Percentiles rank a stretch among this genome's conserved stretches.
These are phyloP conservation scores for Leucophenga maculata DNA, from an alignment of 2,888 invertebrate species.

Conservation along the genomic window DNA sequence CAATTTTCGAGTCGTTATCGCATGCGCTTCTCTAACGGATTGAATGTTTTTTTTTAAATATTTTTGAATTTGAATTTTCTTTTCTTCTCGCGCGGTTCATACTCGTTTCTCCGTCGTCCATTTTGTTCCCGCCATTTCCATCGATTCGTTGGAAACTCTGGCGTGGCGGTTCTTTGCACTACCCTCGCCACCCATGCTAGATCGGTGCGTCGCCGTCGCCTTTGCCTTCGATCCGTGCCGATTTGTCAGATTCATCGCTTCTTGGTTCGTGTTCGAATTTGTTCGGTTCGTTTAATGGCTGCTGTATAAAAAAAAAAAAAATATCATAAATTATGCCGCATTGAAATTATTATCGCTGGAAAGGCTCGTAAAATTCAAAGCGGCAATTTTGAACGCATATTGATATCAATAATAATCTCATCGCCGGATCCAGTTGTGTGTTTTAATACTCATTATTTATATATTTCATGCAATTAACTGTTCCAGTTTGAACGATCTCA, in stretches of 20 bases:
- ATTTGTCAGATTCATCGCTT: not conserved
- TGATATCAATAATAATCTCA: no score
- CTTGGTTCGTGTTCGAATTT: constrained; percentile 18
- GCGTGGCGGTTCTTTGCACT: constrained; percentile 3
- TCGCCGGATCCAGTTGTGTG: no score
- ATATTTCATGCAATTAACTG: constrained; percentile 4
- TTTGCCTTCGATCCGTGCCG: not conserved
- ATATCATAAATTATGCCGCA: constrained; percentile 50
- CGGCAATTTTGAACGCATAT: no score
- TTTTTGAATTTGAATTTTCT: not conserved
- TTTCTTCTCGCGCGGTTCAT: not conserved
- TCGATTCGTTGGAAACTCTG: not conserved
- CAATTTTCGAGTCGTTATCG: constrained; percentile 71
- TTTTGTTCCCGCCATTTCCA: constrained; percentile 6
- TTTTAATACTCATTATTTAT: no score
- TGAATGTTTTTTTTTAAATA: constrained; percentile 25
- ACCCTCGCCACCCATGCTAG: not conserved
- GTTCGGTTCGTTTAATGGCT: constrained; percentile 17
- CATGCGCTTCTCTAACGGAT: constrained; percentile 65
- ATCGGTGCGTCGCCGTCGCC: not conserved
- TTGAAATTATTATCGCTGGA: constrained; percentile 40
- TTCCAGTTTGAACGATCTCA: not conserved
- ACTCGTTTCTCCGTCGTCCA: constrained; percentile 6
- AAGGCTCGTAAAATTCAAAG: not conserved
- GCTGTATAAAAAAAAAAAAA: not conserved